These are phyloP conservation scores for Adelges cooleyi DNA, from an alignment of 1,140 invertebrate genomes.

Conservation along the genomic window DNA sequence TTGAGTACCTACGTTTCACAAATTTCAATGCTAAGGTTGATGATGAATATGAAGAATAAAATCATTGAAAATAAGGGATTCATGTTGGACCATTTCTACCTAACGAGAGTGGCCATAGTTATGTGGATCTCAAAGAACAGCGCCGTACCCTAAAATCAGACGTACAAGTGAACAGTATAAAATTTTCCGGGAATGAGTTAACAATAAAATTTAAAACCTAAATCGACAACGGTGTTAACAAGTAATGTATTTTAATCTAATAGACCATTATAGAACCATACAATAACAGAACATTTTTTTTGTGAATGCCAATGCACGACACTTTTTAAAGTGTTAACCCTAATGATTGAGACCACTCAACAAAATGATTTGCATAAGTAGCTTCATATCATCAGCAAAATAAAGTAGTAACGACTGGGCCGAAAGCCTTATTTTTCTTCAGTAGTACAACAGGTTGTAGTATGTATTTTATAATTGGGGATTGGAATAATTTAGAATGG, in stretches of 20 bases:
- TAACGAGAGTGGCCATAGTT: background rate
- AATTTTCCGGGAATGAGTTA: background rate
- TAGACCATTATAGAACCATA: too few relatives aligned
- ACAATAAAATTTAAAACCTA: background rate
- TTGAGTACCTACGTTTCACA: too few relatives aligned
- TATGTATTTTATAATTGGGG: too few relatives aligned
- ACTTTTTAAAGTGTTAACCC: background rate
- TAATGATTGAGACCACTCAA: background rate
- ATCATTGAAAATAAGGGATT: slow-evolving; percentile 28
- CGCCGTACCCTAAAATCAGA: background rate
- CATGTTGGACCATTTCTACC: background rate
- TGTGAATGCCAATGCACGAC: background rate
- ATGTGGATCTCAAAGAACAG: background rate
- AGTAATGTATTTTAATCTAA: too few relatives aligned
- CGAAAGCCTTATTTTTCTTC: too few relatives aligned
- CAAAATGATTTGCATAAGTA: background rate
- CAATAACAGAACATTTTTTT: background rate
- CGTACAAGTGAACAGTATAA: too few relatives aligned
- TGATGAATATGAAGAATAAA: slow-evolving; percentile 35
- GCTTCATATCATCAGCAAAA: too few relatives aligned
- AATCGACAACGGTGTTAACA: background rate
- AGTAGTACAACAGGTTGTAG: too few relatives aligned
- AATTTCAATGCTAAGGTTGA: too few relatives aligned
- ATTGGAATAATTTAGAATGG: too few relatives aligned
- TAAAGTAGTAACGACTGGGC: too few relatives aligned